These are phyloP conservation scores for Erynnis tages DNA, from an alignment of 2,888 invertebrate species.

Conservation along the genomic window DNA sequence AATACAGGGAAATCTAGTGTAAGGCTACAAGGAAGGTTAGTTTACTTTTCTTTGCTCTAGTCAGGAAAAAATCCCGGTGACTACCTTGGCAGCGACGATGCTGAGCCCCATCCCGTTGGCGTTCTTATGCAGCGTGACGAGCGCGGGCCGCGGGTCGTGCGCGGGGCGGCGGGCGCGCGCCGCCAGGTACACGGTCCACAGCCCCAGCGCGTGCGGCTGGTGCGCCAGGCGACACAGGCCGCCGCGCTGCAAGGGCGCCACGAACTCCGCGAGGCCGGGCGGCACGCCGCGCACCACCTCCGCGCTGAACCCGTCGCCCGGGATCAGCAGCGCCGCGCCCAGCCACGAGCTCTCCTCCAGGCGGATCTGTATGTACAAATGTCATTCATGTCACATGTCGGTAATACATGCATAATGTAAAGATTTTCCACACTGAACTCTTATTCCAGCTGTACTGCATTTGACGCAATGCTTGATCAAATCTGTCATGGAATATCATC, in stretches of 20 bases:
- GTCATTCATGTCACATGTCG: too few relatives aligned
- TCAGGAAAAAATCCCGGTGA: too few relatives aligned
- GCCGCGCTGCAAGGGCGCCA: constrained; percentile 90
- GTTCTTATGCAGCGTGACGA: constrained; percentile 95
- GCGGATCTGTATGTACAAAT: constrained; percentile 74
- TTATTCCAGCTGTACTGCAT: too few relatives aligned
- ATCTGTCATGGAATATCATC: too few relatives aligned
- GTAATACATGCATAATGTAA: too few relatives aligned
- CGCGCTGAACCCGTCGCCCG: constrained; percentile 98
- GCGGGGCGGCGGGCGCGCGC: constrained; percentile 85
- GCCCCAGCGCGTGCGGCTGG: constrained; percentile 94
- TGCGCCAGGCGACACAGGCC: constrained; percentile 94
- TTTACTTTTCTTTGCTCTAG: too few relatives aligned
- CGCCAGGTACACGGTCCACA: constrained; percentile 97
- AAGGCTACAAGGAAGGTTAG: too few relatives aligned
- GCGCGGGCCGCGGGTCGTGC: constrained; percentile 87
- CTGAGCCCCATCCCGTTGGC: constrained; percentile 98
- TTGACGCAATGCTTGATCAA: too few relatives aligned
- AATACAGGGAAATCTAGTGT: too few relatives aligned
- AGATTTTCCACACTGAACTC: too few relatives aligned
- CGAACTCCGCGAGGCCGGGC: constrained; percentile 93
- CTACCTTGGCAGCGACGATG: constrained; percentile 97
- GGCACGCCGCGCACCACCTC: constrained; percentile 97
- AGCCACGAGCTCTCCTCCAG: constrained; percentile 96
- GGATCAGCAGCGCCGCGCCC: constrained; percentile 94